Evolutionary conservation across 92 coral and sea anemone genomes (phyloP).

Genomic region (Paragorgia papillata): DNA sequence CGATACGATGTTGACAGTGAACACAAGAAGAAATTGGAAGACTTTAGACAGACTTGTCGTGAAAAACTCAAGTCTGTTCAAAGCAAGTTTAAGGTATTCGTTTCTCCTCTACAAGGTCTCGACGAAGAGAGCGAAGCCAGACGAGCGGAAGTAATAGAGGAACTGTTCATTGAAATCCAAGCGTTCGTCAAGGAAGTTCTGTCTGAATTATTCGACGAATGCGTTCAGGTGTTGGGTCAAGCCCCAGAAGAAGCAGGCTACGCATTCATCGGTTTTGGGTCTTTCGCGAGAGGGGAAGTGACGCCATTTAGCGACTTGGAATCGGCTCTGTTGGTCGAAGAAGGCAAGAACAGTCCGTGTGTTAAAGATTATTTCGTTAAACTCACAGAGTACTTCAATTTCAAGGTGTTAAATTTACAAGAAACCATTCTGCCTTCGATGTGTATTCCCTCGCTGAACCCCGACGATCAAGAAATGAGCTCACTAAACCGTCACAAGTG

Average conservation of each 20-base stretch:
- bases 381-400: slow-evolving; percentile 32
- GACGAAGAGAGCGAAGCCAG: slow-evolving; percentile 27
- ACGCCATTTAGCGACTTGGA: slow-evolving; percentile 38
- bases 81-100: slow-evolving; percentile 3
- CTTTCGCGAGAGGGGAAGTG: slow-evolving; percentile 28
- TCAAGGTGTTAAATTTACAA: slow-evolving; percentile 26
- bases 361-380: slow-evolving; percentile 27
- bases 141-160: slow-evolving; percentile 5
- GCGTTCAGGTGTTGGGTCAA: slow-evolving; percentile 12
- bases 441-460: slow-evolving; percentile 33
- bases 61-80: slow-evolving; percentile 15
- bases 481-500: slow-evolving; percentile 20
- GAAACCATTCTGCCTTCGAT: slow-evolving; percentile 35
- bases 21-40: slow-evolving; percentile 19
- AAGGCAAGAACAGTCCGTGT: slow-evolving; percentile 8
- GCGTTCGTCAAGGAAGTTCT: slow-evolving; percentile 18
- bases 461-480: not conserved
- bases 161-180: slow-evolving; percentile 16
- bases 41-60: slow-evolving; percentile 14
- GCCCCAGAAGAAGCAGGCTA: slow-evolving; percentile 16
- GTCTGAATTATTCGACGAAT: slow-evolving; percentile 12
- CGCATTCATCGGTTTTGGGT: slow-evolving; percentile 34
- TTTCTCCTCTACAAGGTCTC: slow-evolving; percentile 7
- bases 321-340: slow-evolving; percentile 15
- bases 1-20: slow-evolving; percentile 16